phyloP scores from a whole-genome alignment of 2,797 vertebrate genomes.

The Pampus argenteus region DNA sequence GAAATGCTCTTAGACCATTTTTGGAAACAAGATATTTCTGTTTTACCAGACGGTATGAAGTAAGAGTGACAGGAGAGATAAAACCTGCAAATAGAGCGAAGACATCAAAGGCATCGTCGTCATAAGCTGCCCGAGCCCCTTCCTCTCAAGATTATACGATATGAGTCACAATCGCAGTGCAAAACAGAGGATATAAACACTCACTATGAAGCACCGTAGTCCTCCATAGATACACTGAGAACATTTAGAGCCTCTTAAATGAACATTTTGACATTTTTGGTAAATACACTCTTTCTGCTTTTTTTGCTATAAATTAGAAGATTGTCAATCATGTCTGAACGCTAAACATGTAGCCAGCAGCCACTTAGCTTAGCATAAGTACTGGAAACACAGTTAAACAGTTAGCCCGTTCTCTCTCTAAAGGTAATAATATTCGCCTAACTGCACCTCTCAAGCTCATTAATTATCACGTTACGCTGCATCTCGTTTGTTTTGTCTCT shows the following conservation, averaged over 20 bases:
- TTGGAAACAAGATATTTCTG: conserved; percentile 37
- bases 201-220: not conserved
- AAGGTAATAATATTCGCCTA: too few relatives aligned
- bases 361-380: not conserved
- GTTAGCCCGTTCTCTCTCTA: not conserved
- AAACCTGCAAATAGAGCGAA: conserved; percentile 5
- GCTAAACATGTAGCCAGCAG: not conserved
- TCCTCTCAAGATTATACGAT: conserved; percentile 33
- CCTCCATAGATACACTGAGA: not conserved
- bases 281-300: not conserved
- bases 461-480: too few relatives aligned
- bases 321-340: not conserved
- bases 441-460: too few relatives aligned
- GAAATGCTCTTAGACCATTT: conserved; percentile 53
- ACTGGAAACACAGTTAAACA: not conserved
- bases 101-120: conserved; percentile 27
- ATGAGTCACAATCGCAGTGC: conserved; percentile 6
- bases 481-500: too few relatives aligned
- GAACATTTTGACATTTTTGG: not conserved
- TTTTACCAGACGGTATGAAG: conserved; percentile 19
- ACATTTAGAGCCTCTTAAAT: not conserved
- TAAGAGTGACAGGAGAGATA: conserved; percentile 35
- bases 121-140: conserved; percentile 13
- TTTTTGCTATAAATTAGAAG: not conserved
- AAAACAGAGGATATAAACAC: not conserved